Percentiles rank a stretch among this genome's conserved stretches.
phyloP scores from a whole-genome alignment of 1,140 invertebrate species.

The Adelges cooleyi region DNA sequence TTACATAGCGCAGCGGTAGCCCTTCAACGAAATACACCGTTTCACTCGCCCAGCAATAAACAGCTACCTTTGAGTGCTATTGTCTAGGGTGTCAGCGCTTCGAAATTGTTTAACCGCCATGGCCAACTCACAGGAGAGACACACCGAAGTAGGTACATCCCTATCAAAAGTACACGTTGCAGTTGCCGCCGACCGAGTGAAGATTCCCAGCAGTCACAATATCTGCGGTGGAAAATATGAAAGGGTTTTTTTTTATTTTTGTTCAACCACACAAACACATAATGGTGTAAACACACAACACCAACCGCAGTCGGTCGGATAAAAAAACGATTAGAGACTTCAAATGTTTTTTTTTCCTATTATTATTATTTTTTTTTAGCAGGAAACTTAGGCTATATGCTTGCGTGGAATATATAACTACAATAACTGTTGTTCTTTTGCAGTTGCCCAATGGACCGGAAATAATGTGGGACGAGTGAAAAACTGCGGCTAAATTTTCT shows the following conservation, averaged over 20 bases:
- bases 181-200: constrained; percentile 7
- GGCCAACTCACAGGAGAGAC: no score
- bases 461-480: constrained; percentile 18
- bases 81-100: no score
- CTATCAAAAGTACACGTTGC: no score
- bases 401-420: no score
- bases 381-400: background rate
- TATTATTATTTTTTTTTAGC: no score
- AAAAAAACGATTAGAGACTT: constrained; percentile 21
- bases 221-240: background rate
- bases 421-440: constrained; percentile 7
- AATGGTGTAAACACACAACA: constrained; percentile 1
- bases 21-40: no score
- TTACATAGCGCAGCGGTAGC: no score
- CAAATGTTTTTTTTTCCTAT: background rate
- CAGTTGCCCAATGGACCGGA: constrained; percentile 4
- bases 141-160: no score
- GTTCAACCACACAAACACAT: background rate
- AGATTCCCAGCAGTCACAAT: background rate
- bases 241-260: constrained; percentile 6
- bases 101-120: constrained; percentile 10
- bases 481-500: constrained; percentile 4
- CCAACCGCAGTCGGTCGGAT: background rate
- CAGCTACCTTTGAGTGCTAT: no score
- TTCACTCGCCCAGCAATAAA: no score